Conservation (phyloP, 2,113 vertebrate species). For the Noctilio leporinus region DNA sequence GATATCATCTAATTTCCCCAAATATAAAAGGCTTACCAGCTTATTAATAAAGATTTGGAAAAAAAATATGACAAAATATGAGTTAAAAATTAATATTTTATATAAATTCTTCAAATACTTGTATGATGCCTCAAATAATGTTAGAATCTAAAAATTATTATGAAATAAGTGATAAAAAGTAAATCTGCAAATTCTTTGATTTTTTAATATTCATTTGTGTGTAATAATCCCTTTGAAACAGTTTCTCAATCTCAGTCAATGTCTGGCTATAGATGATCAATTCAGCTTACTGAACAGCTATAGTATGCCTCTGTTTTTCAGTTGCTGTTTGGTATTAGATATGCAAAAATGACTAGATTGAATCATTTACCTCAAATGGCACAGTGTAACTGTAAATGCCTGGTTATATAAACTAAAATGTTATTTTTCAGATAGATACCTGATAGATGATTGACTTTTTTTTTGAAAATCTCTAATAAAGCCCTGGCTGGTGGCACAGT, state of each 20-base stretch:
- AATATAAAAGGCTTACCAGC: not conserved
- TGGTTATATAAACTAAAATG: not conserved
- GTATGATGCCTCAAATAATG: not conserved
- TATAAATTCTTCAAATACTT: not conserved
- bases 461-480: too few relatives aligned
- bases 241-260: not conserved
- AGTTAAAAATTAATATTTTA: not conserved
- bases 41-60: slow-evolving; percentile 22
- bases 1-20: not conserved
- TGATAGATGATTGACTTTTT: not conserved
- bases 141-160: not conserved
- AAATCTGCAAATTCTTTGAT: not conserved
- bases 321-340: not conserved
- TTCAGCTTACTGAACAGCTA: not conserved
- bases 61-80: not conserved
- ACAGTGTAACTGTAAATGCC: not conserved
- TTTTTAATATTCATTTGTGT: not conserved
- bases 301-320: not conserved
- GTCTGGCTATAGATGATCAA: not conserved
- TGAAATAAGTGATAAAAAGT: not conserved
- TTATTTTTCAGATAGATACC: not conserved
- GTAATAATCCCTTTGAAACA: not conserved
- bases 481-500: too few relatives aligned
- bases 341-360: not conserved
- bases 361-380: not conserved